phyloP scores from a whole-genome alignment of 2,888 invertebrate genomes.

The Adela reaumurella region DNA sequence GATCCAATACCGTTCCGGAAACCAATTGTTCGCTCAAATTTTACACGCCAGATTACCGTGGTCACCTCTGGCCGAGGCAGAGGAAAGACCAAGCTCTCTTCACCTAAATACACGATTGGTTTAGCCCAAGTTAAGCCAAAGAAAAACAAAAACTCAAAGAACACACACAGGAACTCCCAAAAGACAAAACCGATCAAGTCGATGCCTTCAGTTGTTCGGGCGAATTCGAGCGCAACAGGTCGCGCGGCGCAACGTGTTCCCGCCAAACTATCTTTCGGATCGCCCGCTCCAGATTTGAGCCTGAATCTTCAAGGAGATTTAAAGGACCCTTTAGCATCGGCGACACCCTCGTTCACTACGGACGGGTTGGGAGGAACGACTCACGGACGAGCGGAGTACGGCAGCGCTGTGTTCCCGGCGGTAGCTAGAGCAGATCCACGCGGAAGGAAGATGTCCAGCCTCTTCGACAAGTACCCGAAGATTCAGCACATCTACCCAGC shows the following conservation, averaged over 20 bases:
- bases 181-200: conserved; percentile 53
- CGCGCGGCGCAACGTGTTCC: neutral
- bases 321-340: conserved; percentile 26
- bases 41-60: conserved; percentile 35
- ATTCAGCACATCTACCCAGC: conserved; percentile 76
- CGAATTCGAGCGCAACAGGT: conserved; percentile 29
- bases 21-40: conserved; percentile 40
- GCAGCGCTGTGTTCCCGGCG: conserved; percentile 24
- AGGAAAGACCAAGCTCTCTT: conserved; percentile 38
- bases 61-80: conserved; percentile 41
- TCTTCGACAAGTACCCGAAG: conserved; percentile 72
- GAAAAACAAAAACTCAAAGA: conserved; percentile 57
- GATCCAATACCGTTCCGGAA: conserved; percentile 57
- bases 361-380: conserved; percentile 20
- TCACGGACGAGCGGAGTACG: neutral
- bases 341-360: conserved; percentile 13
- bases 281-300: conserved; percentile 34
- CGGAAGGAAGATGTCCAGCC: conserved; percentile 62
- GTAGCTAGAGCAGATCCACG: conserved; percentile 40
- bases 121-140: conserved; percentile 38
- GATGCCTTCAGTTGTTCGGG: conserved; percentile 51
- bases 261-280: conserved; percentile 1
- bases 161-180: conserved; percentile 45
- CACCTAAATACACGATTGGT: conserved; percentile 43
- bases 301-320: conserved; percentile 39